A percentile compares a stretch with the other conserved stretches of the same genome.
Evolutionary conservation across 53 echinoderm and acorn worm species (phyloP).

Genomic region (Stichopus horrens): DNA sequence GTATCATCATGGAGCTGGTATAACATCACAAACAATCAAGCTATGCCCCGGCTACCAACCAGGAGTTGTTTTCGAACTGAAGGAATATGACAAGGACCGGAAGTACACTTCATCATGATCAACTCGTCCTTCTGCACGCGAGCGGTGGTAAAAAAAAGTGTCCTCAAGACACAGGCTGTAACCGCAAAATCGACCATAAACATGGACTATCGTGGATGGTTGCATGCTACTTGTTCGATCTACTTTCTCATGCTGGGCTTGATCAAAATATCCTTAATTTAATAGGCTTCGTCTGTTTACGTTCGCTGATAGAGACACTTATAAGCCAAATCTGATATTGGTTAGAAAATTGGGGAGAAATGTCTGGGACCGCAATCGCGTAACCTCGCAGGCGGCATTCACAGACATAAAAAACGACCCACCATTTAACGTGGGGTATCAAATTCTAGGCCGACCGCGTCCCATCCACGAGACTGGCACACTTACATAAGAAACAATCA

Average conservation of each 20-base stretch:
- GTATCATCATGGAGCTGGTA: no score
- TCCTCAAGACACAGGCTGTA: not conserved
- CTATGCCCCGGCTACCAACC: no score
- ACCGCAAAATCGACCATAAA: not conserved
- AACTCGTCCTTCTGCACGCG: not conserved
- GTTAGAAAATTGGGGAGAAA: not conserved
- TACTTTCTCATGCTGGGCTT: not conserved
- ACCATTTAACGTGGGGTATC: not conserved
- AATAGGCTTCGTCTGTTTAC: not conserved
- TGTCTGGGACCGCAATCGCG: not conserved
- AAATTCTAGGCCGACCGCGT: not conserved
- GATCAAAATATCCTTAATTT: not conserved
- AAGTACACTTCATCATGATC: not conserved
- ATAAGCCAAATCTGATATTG: not conserved
- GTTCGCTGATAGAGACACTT: not conserved
- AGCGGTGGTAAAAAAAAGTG: not conserved
- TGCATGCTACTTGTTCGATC: not conserved
- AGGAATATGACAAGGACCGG: not conserved
- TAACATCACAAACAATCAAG: no score
- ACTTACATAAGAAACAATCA: not conserved
- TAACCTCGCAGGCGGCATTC: not conserved
- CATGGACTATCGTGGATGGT: not conserved
- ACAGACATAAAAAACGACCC: not conserved
- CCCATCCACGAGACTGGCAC: not conserved
- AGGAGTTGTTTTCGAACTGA: no score